Percentiles rank a stretch among this genome's conserved stretches.
phyloP scores from a whole-genome alignment of 1,140 invertebrate genomes.

The Drosophila repletoides region DNA sequence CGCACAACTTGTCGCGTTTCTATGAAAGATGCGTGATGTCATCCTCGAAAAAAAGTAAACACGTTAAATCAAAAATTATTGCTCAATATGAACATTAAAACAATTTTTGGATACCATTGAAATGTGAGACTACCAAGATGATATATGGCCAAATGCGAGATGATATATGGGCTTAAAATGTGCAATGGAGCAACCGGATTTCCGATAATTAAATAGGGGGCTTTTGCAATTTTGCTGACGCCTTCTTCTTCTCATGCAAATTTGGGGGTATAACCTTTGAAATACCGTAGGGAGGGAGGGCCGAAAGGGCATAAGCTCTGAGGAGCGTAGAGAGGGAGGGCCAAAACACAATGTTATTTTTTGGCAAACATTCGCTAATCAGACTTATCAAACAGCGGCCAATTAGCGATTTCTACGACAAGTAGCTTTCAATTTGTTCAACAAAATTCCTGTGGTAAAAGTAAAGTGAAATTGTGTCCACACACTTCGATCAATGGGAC shows the following conservation, averaged over 20 bases:
- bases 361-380: slow-evolving; percentile 18
- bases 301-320: too few relatives aligned
- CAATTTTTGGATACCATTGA: slow-evolving; percentile 18
- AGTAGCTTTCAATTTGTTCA: slow-evolving; percentile 26
- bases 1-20: slow-evolving; percentile 29
- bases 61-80: slow-evolving; percentile 48
- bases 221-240: slow-evolving; percentile 49
- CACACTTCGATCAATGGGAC: slow-evolving; percentile 21
- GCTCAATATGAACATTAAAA: slow-evolving; percentile 58
- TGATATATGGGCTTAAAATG: background rate
- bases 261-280: too few relatives aligned
- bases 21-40: slow-evolving; percentile 56
- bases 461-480: slow-evolving; percentile 42
- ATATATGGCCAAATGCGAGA: slow-evolving; percentile 16
- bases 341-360: slow-evolving; percentile 21
- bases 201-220: slow-evolving; percentile 69
- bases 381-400: slow-evolving; percentile 18
- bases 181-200: slow-evolving; percentile 58
- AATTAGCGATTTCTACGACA: slow-evolving; percentile 27
- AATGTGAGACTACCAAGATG: slow-evolving; percentile 29
- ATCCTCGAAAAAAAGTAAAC: slow-evolving; percentile 52
- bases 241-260: slow-evolving; percentile 58
- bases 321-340: too few relatives aligned
- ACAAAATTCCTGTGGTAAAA: slow-evolving; percentile 39
- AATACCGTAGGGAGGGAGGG: background rate